Evolutionary conservation across 2,888 invertebrate genomes (phyloP).

Genomic region (Caenorhabditis sinica): DNA sequence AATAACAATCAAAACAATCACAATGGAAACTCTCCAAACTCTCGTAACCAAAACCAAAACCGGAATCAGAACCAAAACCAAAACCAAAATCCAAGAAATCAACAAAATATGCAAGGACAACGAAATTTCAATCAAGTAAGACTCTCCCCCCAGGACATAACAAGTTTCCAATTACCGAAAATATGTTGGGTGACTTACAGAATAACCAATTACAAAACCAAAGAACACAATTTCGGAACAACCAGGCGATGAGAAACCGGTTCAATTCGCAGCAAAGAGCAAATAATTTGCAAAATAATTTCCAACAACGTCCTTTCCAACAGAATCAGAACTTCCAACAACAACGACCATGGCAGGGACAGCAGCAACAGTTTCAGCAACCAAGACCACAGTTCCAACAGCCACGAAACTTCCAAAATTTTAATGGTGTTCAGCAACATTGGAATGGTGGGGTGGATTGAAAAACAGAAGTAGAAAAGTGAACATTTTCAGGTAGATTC

Average conservation of each 20-base stretch:
- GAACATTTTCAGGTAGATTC: slow-evolving; percentile 46
- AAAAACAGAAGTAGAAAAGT: background rate
- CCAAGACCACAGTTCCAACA: slow-evolving; percentile 49
- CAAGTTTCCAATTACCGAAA: background rate
- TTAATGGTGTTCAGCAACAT: slow-evolving; percentile 41
- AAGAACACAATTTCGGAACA: slow-evolving; percentile 60
- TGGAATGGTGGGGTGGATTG: slow-evolving; percentile 48
- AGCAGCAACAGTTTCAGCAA: slow-evolving; percentile 50
- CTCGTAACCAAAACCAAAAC: slow-evolving; percentile 26
- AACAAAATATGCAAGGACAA: slow-evolving; percentile 42
- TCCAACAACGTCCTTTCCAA: slow-evolving; percentile 41
- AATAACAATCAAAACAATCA: slow-evolving; percentile 21
- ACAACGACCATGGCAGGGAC: slow-evolving; percentile 37
- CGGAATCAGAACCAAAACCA: slow-evolving; percentile 30
- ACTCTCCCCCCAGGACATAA: background rate
- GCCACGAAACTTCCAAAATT: slow-evolving; percentile 46
- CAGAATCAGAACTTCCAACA: slow-evolving; percentile 48
- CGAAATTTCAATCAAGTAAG: slow-evolving; percentile 48
- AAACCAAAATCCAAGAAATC: slow-evolving; percentile 27
- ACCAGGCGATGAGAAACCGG: slow-evolving; percentile 55
- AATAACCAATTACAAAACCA: slow-evolving; percentile 56
- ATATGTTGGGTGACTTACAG: slow-evolving; percentile 1
- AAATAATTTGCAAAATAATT: slow-evolving; percentile 53
- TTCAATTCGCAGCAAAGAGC: slow-evolving; percentile 57
- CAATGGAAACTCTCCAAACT: slow-evolving; percentile 1